Conservation (phyloP, 2,797 vertebrate genomes). For the Anguilla marmorata region DNA sequence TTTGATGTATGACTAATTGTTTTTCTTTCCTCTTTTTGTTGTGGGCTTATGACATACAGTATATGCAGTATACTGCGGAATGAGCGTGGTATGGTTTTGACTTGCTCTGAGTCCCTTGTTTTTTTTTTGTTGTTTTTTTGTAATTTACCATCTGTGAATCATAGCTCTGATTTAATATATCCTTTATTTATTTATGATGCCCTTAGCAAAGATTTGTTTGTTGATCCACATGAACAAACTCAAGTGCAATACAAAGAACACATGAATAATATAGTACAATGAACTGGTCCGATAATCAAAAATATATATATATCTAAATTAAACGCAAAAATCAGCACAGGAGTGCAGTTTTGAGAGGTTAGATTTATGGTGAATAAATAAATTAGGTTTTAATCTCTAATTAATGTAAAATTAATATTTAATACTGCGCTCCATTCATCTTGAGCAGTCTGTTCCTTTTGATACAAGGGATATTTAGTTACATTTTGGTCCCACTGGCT, state of each 20-base stretch:
- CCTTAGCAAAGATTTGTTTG: background rate
- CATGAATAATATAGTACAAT: background rate
- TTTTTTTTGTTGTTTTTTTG: background rate
- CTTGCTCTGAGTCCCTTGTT: background rate
- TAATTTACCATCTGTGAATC: background rate
- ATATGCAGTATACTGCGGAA: background rate
- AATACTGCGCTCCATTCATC: background rate
- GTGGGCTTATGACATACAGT: background rate
- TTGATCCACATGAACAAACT: background rate
- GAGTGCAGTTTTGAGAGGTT: background rate
- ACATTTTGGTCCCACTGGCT: background rate
- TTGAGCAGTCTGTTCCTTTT: background rate
- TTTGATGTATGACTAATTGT: background rate
- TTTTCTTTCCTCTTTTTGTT: too few relatives aligned
- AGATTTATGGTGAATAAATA: background rate
- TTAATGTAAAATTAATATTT: background rate
- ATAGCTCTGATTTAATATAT: background rate
- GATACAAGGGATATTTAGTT: background rate
- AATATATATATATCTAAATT: background rate
- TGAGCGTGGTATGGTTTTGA: background rate
- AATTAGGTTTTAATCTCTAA: background rate
- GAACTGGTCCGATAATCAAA: background rate
- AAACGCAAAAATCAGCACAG: background rate
- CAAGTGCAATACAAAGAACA: background rate
- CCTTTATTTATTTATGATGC: background rate